Evolutionary conservation across 1,140 invertebrate species (phyloP), one percentile per base, ranked within the genome.

Genomic region (Wiebesia pumilae): DNA sequence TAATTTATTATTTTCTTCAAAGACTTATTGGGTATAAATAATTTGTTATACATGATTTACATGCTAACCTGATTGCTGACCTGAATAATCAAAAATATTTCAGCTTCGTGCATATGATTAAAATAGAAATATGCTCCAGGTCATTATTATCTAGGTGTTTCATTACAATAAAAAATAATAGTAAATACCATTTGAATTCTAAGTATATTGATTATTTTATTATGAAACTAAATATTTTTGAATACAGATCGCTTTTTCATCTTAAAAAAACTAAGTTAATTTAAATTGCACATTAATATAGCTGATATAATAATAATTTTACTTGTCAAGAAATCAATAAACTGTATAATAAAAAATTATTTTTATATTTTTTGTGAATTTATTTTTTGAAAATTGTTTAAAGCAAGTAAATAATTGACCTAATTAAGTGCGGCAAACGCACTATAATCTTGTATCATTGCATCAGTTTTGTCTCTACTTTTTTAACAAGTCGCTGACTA

Each of bases 181-280:
- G 58, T 16, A 65, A 58, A 10, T 24, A 27, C 9, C 3, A 38
- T 40, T 16, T 24, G 69, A 40, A 75, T 75, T 71, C 71, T 24
- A 83, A 47, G 24, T 35, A 43, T 12, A 83, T 58, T 62, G 51
- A 73, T 73, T 71, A 30, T 83, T 58, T 77, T 30, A 75, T 38
- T 54, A 62, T 65, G 35, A n/a, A 75, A 62, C 67, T 24, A 35
- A 75, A 83, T 24, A 40, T 83, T 62, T 35, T 40, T 73, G 43
- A 12, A 47, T 62, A 40, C 69, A 3, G 24, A 83, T 75, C 24
- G n/a, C n/a, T 54, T 83, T 33, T 38, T 51, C 54, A n/a, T 19
- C 0, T 0, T 7, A 58, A 79, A 43, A 79, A 58, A 51, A 3
- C 0, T 21, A 3, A 38, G 21, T 38, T 21, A 71, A 21, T 38